phyloP scores from a whole-genome alignment of 1,140 invertebrate species.

The Daktulosphaira vitifoliae region DNA sequence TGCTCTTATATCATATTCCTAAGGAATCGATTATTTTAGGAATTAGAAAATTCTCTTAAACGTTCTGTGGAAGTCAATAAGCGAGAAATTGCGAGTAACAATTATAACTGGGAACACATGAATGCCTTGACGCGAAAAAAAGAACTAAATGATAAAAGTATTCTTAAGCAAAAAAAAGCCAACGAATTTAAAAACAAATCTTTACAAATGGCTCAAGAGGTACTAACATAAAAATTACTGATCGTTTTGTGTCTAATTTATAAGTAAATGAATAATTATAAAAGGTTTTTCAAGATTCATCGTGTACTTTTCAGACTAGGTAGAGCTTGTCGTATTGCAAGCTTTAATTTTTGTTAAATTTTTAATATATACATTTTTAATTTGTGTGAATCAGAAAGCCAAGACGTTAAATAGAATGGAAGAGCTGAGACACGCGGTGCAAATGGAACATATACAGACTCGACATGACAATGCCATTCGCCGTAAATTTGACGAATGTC shows the following conservation, averaged over 20 bases:
- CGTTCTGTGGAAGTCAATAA: background rate
- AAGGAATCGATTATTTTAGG: too few species aligned
- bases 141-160: slow-evolving; percentile 10
- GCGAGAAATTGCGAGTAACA: background rate
- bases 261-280: too few species aligned
- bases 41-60: slow-evolving; percentile 8
- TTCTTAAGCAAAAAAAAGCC: slow-evolving; percentile 10
- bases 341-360: too few species aligned
- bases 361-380: too few species aligned
- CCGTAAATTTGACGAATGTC: slow-evolving; percentile 15
- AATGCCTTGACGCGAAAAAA: slow-evolving; percentile 4
- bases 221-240: too few species aligned
- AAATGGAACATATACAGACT: slow-evolving; percentile 16
- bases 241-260: too few species aligned
- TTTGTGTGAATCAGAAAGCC: too few species aligned
- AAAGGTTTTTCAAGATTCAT: too few species aligned
- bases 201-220: slow-evolving; percentile 6
- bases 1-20: too few species aligned
- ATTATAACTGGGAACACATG: slow-evolving; percentile 11
- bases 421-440: background rate
- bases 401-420: slow-evolving; percentile 10
- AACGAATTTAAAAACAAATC: slow-evolving; percentile 17
- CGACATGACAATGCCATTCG: background rate
- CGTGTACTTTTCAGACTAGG: too few species aligned
- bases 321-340: too few species aligned